Evolutionary conservation across 2,888 invertebrate species (phyloP), one percentile per base, ranked within the genome.

Genomic region (Limnephilus lunatus): DNA sequence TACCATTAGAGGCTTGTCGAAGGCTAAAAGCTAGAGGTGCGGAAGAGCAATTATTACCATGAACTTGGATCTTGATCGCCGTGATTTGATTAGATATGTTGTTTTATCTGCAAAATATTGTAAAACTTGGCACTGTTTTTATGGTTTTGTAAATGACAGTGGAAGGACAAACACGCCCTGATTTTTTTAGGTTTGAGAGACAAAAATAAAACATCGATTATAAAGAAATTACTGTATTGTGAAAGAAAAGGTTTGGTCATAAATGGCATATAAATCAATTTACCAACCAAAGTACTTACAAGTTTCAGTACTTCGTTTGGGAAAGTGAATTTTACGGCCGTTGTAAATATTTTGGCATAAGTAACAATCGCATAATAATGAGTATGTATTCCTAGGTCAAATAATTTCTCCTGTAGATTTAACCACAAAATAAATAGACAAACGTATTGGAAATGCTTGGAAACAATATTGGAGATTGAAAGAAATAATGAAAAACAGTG

Each of bases 1-100:
- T n/a, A n/a, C n/a, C n/a, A n/a, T n/a, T 68, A 68, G 68, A 68
- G 68, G n/a, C 68, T 68, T 68, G 68, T 68, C n/a, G 68, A 68
- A 68, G 68, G 68, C 68, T 68, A 68, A 68, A 68, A 68, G 25
- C 25, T 68, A 25, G 25, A n/a, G 68, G 68, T 9, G 68, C n/a
- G 68, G 68, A 68, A 68, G 25, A 68, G 9, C 68, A 68, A 68
- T 68, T 25, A 7, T 68, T 44, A 11, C 44, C 68, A 68, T 68
- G 68, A 68, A 68, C 68, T 68, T 68, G 68, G 25, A 68, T 68
- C 25, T 68, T n/a, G 68, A 68, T 68, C 68, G 25, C 68, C 68
- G 68, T 68, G 68, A 68, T 68, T 68, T 68, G 9, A 68, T 68
- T 48, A 12, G 44, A 2, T 68, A 1, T 19, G n/a, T 68, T 25